These are phyloP conservation scores for Ochropleura plecta DNA, from an alignment of 2,888 invertebrate genomes.

Conservation along the genomic window DNA sequence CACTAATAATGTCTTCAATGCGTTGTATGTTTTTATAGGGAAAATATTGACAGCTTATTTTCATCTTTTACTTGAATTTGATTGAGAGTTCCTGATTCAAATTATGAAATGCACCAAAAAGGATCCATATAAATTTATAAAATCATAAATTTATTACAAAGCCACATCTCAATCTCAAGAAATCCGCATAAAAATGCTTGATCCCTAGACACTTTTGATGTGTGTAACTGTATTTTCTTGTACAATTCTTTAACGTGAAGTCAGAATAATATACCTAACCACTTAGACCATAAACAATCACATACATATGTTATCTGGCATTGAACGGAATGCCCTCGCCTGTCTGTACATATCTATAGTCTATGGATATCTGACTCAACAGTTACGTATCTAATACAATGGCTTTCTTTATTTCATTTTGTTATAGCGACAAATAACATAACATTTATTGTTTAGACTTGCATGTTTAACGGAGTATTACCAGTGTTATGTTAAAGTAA, in stretches of 20 bases:
- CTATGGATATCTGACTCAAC: conserved; percentile 42
- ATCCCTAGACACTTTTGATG: no score
- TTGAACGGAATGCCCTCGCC: conserved; percentile 47
- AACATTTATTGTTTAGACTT: conserved; percentile 24
- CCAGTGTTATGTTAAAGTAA: not conserved
- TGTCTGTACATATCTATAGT: not conserved
- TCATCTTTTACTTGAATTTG: no score
- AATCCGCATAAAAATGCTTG: no score
- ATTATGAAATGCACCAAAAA: no score
- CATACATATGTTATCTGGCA: conserved; percentile 26
- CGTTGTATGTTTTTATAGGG: no score
- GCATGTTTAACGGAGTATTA: not conserved
- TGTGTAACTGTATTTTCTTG: no score
- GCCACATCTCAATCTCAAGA: no score
- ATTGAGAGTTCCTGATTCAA: no score
- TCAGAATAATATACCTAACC: not conserved
- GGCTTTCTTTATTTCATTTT: conserved; percentile 55
- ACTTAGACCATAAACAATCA: not conserved
- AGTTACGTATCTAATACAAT: conserved; percentile 45
- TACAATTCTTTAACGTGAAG: not conserved
- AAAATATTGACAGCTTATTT: no score
- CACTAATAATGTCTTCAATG: no score
- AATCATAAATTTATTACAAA: no score
- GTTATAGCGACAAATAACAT: conserved; percentile 28
- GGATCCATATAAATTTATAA: no score